These are phyloP conservation scores for Anthopleura xanthogrammica DNA, from an alignment of 92 coral and sea anemone genomes.

Conservation along the genomic window DNA sequence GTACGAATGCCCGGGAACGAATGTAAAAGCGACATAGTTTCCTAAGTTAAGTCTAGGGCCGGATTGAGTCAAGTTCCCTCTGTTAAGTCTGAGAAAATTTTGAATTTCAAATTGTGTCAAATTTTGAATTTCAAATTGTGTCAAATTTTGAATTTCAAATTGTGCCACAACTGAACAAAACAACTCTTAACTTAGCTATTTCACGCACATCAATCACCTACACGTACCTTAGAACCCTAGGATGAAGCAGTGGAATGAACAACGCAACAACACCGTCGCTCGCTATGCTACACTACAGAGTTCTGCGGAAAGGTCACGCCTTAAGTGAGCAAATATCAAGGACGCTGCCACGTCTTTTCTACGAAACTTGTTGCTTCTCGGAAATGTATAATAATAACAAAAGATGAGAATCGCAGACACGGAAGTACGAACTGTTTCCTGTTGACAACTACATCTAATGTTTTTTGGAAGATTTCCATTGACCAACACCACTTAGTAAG, in stretches of 20 bases:
- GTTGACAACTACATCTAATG: neutral
- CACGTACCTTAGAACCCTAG: no score
- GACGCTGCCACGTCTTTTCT: conserved; percentile 14
- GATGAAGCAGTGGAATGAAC: no score
- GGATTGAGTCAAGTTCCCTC: no score
- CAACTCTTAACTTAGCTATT: neutral
- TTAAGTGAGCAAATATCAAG: neutral
- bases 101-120: no score
- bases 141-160: no score
- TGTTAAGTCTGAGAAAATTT: no score
- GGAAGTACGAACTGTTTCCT: neutral
- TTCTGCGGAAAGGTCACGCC: neutral
- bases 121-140: no score
- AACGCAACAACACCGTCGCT: no score
- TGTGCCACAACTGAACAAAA: neutral
- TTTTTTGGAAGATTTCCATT: neutral
- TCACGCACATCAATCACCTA: no score
- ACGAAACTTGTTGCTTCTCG: neutral
- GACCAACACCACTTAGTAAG: neutral
- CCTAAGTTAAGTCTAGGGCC: no score
- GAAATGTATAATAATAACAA: neutral
- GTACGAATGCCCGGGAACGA: no score
- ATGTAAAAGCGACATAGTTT: no score
- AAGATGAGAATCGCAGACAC: neutral
- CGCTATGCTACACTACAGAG: neutral